phyloP scores from a whole-genome alignment of 2,797 vertebrate genomes.

The Manis javanica region DNA sequence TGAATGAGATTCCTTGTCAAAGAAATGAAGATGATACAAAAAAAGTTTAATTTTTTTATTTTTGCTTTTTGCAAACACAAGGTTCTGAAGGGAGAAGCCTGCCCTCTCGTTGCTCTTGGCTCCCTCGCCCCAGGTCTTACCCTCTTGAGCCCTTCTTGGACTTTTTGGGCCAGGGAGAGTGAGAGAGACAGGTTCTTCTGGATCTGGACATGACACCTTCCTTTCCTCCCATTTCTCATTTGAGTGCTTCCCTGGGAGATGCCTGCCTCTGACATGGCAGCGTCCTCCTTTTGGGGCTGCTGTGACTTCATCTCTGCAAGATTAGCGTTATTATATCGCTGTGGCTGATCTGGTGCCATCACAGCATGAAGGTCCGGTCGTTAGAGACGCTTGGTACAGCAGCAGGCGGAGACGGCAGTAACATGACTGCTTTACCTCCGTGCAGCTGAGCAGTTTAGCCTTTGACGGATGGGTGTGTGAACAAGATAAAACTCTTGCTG shows the following conservation, averaged over 20 bases:
- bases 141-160: background rate
- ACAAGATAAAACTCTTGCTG: background rate
- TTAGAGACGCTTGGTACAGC: conserved; percentile 66
- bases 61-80: background rate
- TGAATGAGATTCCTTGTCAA: background rate
- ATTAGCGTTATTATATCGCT: conserved; percentile 21
- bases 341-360: conserved; percentile 34
- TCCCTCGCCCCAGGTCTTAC: background rate
- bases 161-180: background rate
- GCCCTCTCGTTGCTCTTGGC: background rate
- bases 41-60: background rate
- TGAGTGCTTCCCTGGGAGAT: background rate
- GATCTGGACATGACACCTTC: accelerated
- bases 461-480: conserved; percentile 43
- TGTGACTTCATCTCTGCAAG: conserved; percentile 50
- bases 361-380: conserved; percentile 17
- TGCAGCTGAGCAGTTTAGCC: conserved; percentile 38
- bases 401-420: conserved; percentile 67
- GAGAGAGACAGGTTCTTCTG: background rate
- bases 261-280: background rate
- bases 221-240: background rate
- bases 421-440: background rate
- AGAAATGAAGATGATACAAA: background rate
- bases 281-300: background rate
- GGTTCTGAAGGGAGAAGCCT: background rate